A percentile compares a stretch with the other conserved stretches of the same genome.
These are phyloP conservation scores for Euzetes globulus DNA, from an alignment of 2,888 invertebrate species.

Conservation along the genomic window DNA sequence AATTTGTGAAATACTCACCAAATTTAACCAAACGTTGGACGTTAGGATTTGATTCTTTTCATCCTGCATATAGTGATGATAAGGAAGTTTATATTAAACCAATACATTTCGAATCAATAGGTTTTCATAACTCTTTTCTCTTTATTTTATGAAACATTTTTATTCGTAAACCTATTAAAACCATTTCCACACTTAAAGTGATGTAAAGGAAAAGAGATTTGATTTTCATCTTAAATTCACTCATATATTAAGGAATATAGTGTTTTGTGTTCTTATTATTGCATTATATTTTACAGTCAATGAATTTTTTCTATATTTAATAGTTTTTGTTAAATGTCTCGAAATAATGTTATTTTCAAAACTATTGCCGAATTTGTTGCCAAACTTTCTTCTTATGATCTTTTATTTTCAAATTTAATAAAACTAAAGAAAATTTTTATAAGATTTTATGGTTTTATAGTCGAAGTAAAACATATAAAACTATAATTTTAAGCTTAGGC, in stretches of 20 bases:
- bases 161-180: not conserved
- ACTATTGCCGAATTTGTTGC: not conserved
- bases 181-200: no score
- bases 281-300: not conserved
- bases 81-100: not conserved
- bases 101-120: not conserved
- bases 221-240: not conserved
- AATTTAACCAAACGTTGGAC: slow-evolving; percentile 71
- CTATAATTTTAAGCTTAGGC: no score
- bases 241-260: not conserved
- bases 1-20: slow-evolving; percentile 65
- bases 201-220: no score
- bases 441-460: not conserved
- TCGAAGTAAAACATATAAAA: no score
- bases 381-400: not conserved
- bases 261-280: not conserved
- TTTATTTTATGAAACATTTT: not conserved
- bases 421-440: not conserved
- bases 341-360: not conserved
- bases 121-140: not conserved
- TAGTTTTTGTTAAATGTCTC: slow-evolving; percentile 12
- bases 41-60: slow-evolving; percentile 99
- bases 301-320: not conserved
- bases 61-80: slow-evolving; percentile 61
- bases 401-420: not conserved